These are phyloP conservation scores for Seriola aureovittata DNA, from an alignment of 2,113 vertebrate genomes.

Conservation along the genomic window DNA sequence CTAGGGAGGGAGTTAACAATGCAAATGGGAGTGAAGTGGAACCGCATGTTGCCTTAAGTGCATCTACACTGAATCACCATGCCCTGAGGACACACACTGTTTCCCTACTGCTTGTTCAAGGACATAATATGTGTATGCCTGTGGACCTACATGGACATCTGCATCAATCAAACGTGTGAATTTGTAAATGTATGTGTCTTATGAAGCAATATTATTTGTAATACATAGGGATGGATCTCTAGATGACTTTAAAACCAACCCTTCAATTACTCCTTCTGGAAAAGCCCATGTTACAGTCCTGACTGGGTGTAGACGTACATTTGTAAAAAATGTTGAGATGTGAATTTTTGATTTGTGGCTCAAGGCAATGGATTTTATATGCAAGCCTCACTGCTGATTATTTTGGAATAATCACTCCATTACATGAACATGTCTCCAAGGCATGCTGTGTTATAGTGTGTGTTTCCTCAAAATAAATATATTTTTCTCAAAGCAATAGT, in stretches of 20 bases:
- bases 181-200: slow-evolving; percentile 16
- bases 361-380: slow-evolving; percentile 77
- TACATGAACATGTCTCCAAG: slow-evolving; percentile 82
- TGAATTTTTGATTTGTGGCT: slow-evolving; percentile 79
- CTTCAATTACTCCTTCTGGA: slow-evolving; percentile 47
- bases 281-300: slow-evolving; percentile 50
- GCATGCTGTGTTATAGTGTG: slow-evolving; percentile 61
- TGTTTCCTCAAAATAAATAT: slow-evolving; percentile 78
- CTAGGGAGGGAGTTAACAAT: slow-evolving; percentile 49
- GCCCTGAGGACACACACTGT: slow-evolving; percentile 16
- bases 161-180: slow-evolving; percentile 12
- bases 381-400: slow-evolving; percentile 80
- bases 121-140: neutral
- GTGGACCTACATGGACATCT: slow-evolving; percentile 9
- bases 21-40: slow-evolving; percentile 40
- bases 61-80: slow-evolving; percentile 32
- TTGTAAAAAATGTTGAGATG: slow-evolving; percentile 71
- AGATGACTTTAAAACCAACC: slow-evolving; percentile 35
- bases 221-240: slow-evolving; percentile 4
- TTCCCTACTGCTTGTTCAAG: neutral
- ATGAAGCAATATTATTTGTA: slow-evolving; percentile 21
- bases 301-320: slow-evolving; percentile 68
- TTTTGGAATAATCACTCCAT: slow-evolving; percentile 87
- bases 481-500: slow-evolving; percentile 74
- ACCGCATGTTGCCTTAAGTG: slow-evolving; percentile 35